A percentile compares a stretch with the other conserved stretches of the same genome.
Evolutionary conservation across 1,140 invertebrate genomes (phyloP).

Genomic region (Euglossa dilemma): DNA sequence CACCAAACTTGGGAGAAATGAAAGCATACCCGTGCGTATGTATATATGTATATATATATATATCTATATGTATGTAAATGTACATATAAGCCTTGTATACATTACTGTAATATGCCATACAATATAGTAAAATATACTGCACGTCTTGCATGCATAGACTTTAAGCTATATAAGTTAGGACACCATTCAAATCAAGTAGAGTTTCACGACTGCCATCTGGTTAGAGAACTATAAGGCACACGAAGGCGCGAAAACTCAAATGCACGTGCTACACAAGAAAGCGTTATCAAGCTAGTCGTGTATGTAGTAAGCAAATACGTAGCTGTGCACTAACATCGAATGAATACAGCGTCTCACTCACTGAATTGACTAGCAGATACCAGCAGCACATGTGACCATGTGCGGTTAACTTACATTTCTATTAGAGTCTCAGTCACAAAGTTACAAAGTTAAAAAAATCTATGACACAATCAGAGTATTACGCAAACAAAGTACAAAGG

Average conservation of each 20-base stretch:
- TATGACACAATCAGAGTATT: conserved; percentile 4
- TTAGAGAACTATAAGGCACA: not conserved
- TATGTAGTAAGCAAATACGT: not conserved
- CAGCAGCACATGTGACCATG: not conserved
- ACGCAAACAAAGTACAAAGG: conserved; percentile 1
- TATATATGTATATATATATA: conserved; percentile 9
- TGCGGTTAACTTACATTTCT: conserved; percentile 15
- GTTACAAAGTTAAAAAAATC: not conserved
- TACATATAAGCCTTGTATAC: conserved; percentile 1
- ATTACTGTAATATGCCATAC: conserved; percentile 23
- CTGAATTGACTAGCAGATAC: not conserved
- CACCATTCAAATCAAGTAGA: not conserved
- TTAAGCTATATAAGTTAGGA: conserved; percentile 15
- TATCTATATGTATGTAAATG: not conserved
- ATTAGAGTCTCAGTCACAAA: not conserved
- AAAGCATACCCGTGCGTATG: conserved; percentile 41
- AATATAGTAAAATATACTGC: conserved; percentile 5
- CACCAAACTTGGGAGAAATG: conserved; percentile 45
- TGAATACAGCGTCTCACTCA: conserved; percentile 12
- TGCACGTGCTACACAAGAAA: not conserved
- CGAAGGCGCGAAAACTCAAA: conserved; percentile 48
- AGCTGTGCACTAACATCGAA: conserved; percentile 13
- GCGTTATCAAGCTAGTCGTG: not conserved
- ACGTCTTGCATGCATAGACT: conserved; percentile 44
- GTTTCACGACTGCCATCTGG: conserved; percentile 44